Percentiles rank a stretch among this genome's conserved stretches.
Conservation (phyloP, 2,888 invertebrate species). For the Sinohyriopsis cumingii region DNA sequence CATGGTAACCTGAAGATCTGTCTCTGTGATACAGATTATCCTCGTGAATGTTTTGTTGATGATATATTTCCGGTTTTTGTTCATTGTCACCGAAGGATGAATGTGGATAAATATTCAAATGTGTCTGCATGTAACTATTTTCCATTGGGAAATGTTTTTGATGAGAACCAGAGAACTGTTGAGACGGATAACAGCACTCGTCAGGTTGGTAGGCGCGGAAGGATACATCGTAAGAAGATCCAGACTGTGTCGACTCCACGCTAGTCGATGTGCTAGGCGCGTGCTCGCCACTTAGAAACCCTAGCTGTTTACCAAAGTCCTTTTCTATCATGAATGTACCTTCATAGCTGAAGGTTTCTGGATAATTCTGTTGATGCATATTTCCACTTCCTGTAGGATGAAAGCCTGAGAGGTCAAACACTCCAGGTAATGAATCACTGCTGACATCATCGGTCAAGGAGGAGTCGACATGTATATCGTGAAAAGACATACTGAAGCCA, state of each 20-base stretch:
- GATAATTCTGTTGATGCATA: conserved; percentile 40
- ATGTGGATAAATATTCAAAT: conserved; percentile 16
- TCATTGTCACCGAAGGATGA: conserved; percentile 36
- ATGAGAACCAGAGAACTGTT: conserved; percentile 31
- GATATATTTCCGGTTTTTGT: conserved; percentile 43
- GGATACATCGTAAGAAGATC: conserved; percentile 47
- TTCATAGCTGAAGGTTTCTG: conserved; percentile 59
- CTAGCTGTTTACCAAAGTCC: conserved; percentile 41
- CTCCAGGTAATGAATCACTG: conserved; percentile 38
- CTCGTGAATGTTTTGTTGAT: conserved; percentile 36
- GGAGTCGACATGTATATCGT: conserved; percentile 37
- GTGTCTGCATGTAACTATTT: conserved; percentile 25
- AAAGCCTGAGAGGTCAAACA: conserved; percentile 14
- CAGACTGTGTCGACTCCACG: conserved; percentile 46
- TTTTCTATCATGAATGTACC: conserved; percentile 54
- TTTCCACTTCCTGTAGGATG: conserved; percentile 28
- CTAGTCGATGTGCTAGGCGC: conserved; percentile 17
- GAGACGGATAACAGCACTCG: conserved; percentile 47
- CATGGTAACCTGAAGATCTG: conserved; percentile 38
- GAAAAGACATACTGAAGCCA: conserved; percentile 76
- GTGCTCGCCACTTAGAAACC: conserved; percentile 28
- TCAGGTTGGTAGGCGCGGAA: conserved; percentile 47
- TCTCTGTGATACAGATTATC: conserved; percentile 43
- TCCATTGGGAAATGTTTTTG: conserved; percentile 15
- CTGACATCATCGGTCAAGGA: conserved; percentile 33